Percentiles rank a stretch among this genome's conserved stretches.
Conservation (phyloP, 2,113 vertebrate species). For the Megalops atlanticus region DNA sequence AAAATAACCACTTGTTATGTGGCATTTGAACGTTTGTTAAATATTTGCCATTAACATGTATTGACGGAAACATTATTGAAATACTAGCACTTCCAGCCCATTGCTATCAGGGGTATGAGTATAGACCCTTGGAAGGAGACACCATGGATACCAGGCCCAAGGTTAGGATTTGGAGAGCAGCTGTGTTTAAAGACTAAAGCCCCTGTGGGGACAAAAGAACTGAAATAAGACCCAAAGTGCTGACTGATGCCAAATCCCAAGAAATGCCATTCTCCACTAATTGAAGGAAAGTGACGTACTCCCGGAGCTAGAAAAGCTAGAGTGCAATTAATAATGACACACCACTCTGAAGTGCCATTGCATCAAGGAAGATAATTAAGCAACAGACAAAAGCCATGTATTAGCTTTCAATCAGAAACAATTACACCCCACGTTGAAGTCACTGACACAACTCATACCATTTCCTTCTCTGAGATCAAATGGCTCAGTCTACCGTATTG, state of each 20-base stretch:
- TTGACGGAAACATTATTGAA: neutral
- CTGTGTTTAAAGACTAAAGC: neutral
- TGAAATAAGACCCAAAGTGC: neutral
- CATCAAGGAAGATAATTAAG: constrained; percentile 1
- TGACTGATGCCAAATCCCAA: neutral
- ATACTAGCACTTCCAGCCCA: no score
- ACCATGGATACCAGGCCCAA: neutral
- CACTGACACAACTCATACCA: neutral
- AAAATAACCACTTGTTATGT: neutral
- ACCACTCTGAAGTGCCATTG: neutral
- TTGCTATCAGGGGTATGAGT: no score
- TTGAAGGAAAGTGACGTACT: neutral
- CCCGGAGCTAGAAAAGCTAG: neutral
- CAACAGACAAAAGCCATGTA: neutral
- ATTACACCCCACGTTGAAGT: neutral
- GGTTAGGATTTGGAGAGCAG: neutral
- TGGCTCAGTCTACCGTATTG: no score
- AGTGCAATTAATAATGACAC: constrained; percentile 8
- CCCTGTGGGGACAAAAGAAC: no score
- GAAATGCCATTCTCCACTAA: neutral
- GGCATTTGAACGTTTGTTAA: neutral
- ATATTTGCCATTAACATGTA: no score
- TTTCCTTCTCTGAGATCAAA: no score
- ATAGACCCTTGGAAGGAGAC: no score
- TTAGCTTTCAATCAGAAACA: constrained; percentile 1